phyloP scores from a whole-genome alignment of 2,888 invertebrate species.

The Syritta pipiens region DNA sequence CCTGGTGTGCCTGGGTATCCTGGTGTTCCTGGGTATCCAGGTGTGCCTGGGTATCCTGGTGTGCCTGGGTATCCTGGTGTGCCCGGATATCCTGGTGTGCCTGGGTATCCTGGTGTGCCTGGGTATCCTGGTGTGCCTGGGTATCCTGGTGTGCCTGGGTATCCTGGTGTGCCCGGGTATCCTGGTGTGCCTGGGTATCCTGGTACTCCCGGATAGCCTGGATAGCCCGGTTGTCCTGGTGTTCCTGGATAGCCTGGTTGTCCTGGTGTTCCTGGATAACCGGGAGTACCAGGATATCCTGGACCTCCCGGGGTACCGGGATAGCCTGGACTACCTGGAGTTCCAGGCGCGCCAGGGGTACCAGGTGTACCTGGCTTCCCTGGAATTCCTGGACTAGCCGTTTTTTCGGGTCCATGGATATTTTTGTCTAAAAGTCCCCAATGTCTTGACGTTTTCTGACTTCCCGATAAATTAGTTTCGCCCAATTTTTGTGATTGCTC shows the following conservation, averaged over 20 bases:
- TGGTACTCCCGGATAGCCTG: not conserved
- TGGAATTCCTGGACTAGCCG: not conserved
- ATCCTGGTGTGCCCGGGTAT: not conserved
- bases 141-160: not conserved
- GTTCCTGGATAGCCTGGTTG: not conserved
- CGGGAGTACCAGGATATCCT: not conserved
- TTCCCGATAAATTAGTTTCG: not conserved
- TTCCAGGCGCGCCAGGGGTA: not conserved
- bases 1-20: not conserved
- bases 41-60: not conserved
- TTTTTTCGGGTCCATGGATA: not conserved
- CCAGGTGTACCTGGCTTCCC: not conserved
- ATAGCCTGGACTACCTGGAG: not conserved
- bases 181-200: not conserved
- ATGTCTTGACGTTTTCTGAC: not conserved
- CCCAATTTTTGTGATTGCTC: conserved; percentile 5
- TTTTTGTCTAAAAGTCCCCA: not conserved
- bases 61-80: not conserved
- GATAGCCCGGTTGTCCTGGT: not conserved
- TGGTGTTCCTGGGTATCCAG: not conserved
- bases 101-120: not conserved
- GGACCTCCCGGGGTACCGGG: not conserved
- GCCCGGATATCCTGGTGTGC: not conserved
- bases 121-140: not conserved
- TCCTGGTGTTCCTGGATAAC: not conserved